Evolutionary conservation across 2,113 vertebrate species (phyloP), one percentile per base, ranked within the genome.

Genomic region (Trinectes maculatus): DNA sequence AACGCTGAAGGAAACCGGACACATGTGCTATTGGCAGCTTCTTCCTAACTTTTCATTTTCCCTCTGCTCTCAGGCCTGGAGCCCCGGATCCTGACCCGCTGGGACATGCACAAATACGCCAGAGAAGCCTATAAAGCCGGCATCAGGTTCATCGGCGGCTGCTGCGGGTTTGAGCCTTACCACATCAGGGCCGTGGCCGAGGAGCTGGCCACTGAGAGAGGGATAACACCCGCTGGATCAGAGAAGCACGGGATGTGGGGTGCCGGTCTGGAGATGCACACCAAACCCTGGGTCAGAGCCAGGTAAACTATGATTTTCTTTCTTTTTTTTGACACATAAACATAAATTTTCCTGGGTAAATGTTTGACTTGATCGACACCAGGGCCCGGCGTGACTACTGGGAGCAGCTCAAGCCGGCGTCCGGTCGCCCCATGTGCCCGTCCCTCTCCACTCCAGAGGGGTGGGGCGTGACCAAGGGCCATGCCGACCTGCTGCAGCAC

Each of bases 231-330:
- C 95, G 64, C 95, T 95, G 0, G 48, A 78, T 22, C 96, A 16
- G 93, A 98, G 70, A 98, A 99, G 74, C 97, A 99, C 2, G 96
- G 96, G 26, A 89, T 58, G 85, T 99, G 98, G 97, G 97, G 96
- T 0, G 77, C 91, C 25, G 90, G 88, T 54, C 85, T 99, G 67
- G 92, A 95, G 79, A 98, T 98, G 97, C 97, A 99, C 85, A 99
- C 97, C 73, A 99, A 99, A 56, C 96, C 98, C 13, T 99, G 96
- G 96, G 93, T 99, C 79, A 91, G 97, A 92, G 96, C 96, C 75
- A 95, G 97, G 97, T 98, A 72, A 60, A 8, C 13, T 19, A 36
- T 19, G 31, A 33, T 11, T 42, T 42, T 33, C 6, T 1, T n/a
- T n/a, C n/a, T n/a, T n/a, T n/a, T n/a, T n/a, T n/a, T n/a, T n/a